Percentiles rank a stretch among this genome's conserved stretches.
Conservation (phyloP, 2,113 vertebrate genomes). For the Aspiorhynchus laticeps region DNA sequence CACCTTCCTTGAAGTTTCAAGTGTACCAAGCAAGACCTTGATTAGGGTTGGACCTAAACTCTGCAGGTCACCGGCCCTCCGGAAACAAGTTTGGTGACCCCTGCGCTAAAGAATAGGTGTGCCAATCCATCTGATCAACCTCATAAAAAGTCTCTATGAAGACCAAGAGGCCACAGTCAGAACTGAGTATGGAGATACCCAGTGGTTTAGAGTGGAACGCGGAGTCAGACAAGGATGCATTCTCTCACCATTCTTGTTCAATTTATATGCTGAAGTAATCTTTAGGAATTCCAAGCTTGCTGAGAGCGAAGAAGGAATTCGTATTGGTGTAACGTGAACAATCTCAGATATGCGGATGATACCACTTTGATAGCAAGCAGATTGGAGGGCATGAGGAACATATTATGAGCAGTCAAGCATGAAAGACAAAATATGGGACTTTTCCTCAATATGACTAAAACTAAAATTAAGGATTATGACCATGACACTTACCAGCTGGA, state of each 20-base stretch:
- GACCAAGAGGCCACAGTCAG: not conserved
- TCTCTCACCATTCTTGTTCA: not conserved
- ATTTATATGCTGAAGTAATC: not conserved
- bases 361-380: not conserved
- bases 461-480: not conserved
- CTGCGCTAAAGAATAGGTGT: not conserved
- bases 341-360: not conserved
- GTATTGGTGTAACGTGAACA: not conserved
- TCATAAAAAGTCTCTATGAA: not conserved
- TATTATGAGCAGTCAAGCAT: not conserved
- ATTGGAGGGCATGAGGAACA: not conserved
- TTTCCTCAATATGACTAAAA: not conserved
- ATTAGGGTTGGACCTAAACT: too few species aligned
- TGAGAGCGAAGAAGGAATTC: not conserved
- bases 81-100: too few species aligned
- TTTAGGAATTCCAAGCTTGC: not conserved
- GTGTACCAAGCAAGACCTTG: too few species aligned
- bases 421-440: not conserved
- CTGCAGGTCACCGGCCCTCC: too few species aligned
- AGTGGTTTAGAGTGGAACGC: not conserved
- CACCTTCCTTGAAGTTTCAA: too few species aligned
- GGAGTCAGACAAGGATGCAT: not conserved
- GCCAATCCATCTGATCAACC: not conserved
- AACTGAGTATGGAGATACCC: not conserved
- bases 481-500: too few species aligned